A percentile compares a stretch with the other conserved stretches of the same genome.
Evolutionary conservation across 2,797 vertebrate genomes (phyloP).

Genomic region (Melanogrammus aeglefinus): DNA sequence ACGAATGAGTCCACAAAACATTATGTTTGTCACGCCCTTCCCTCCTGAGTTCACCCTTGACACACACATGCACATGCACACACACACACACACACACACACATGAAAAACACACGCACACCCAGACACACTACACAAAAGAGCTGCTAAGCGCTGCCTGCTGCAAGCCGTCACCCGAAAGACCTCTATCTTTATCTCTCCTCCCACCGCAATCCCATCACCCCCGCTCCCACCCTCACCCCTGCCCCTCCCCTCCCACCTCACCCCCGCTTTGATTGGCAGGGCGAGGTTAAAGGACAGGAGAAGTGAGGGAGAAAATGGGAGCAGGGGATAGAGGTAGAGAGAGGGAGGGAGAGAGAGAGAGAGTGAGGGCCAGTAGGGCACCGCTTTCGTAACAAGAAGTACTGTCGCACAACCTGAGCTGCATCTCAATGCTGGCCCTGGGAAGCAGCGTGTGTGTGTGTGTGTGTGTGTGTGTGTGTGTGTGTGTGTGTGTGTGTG

Average conservation of each 20-base stretch:
- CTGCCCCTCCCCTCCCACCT: conserved; percentile 21
- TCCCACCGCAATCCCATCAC: background rate
- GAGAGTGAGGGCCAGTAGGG: conserved; percentile 15
- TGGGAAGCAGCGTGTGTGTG: background rate
- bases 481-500: background rate
- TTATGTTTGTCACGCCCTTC: conserved; percentile 32
- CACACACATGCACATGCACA: conserved; percentile 6
- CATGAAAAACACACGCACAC: conserved; percentile 25
- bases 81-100: conserved; percentile 20
- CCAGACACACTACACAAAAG: conserved; percentile 9
- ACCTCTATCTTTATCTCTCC: conserved; percentile 16
- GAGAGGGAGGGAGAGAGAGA: background rate
- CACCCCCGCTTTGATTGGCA: conserved; percentile 48
- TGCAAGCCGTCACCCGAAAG: conserved; percentile 32
- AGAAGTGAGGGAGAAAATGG: conserved; percentile 40
- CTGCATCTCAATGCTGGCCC: conserved; percentile 28
- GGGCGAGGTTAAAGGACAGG: conserved; percentile 47
- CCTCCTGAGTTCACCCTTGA: background rate
- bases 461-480: background rate
- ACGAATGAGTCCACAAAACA: conserved; percentile 21
- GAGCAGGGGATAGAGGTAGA: conserved; percentile 12
- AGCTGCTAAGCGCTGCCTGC: conserved; percentile 1
- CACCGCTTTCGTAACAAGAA: conserved; percentile 21
- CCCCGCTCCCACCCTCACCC: background rate
- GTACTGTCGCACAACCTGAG: conserved; percentile 2